Percentiles rank a stretch among this genome's conserved stretches.
These are phyloP conservation scores for Zoanthus solanderi DNA, from an alignment of 92 coral and sea anemone genomes.

Conservation along the genomic window DNA sequence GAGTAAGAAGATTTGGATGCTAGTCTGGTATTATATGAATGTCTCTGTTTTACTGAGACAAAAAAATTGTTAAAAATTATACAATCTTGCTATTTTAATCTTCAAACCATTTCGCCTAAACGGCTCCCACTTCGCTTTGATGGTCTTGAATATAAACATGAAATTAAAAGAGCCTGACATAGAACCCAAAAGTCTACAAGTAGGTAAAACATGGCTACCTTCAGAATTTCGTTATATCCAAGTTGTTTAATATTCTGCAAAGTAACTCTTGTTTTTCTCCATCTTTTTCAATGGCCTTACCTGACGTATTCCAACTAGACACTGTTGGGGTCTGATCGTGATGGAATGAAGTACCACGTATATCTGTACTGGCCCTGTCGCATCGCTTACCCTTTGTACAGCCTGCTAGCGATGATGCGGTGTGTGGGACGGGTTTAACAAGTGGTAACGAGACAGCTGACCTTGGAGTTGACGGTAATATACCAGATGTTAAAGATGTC, in stretches of 20 bases:
- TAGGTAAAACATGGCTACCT: too few species aligned
- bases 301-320: neutral
- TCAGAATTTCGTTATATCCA: too few species aligned
- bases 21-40: too few species aligned
- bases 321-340: neutral
- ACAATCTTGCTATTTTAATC: too few species aligned
- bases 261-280: too few species aligned
- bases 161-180: neutral
- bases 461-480: neutral
- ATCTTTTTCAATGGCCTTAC: neutral
- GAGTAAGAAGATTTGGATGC: too few species aligned
- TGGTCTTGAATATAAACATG: neutral
- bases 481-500: too few species aligned
- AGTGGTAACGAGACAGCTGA: neutral
- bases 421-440: neutral
- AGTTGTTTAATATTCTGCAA: neutral
- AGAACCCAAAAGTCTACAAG: too few species aligned
- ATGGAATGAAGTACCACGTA: neutral
- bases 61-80: too few species aligned
- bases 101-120: neutral
- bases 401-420: neutral
- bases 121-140: neutral
- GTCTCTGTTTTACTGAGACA: too few species aligned
- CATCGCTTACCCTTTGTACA: neutral
- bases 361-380: neutral